Conservation (phyloP, 2,113 vertebrate species). For the Neodon shergylaensis region DNA sequence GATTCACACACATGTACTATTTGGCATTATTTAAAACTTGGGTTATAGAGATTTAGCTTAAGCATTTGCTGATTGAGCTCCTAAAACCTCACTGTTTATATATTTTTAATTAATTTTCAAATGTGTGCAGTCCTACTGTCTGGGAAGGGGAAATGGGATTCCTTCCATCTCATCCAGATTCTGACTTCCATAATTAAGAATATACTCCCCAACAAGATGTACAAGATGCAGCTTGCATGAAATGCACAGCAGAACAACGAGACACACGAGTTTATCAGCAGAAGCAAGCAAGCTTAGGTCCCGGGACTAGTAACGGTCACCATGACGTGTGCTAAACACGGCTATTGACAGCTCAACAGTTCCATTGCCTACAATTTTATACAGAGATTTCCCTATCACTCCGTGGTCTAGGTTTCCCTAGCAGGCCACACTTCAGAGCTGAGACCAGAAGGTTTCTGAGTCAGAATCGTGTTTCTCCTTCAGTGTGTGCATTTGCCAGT, state of each 20-base stretch:
- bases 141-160: accelerated
- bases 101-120: neutral
- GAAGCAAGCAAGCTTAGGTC: accelerated
- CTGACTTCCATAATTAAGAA: neutral
- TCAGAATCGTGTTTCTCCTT: too few relatives aligned
- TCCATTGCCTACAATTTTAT: neutral
- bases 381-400: accelerated
- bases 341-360: neutral
- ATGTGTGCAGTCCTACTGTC: neutral
- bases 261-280: neutral
- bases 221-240: accelerated
- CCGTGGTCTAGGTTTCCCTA: neutral
- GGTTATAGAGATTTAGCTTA: neutral
- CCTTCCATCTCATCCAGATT: neutral
- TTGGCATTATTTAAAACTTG: neutral
- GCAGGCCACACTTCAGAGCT: neutral
- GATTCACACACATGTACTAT: neutral
- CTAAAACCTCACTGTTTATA: neutral
- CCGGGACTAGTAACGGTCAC: neutral
- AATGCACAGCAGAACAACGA: accelerated
- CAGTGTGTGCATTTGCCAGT: neutral
- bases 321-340: accelerated
- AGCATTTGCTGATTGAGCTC: neutral
- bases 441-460: neutral
- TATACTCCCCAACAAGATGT: neutral